Conservation (phyloP, 1,140 invertebrate genomes). For the Cotesia glomerata region DNA sequence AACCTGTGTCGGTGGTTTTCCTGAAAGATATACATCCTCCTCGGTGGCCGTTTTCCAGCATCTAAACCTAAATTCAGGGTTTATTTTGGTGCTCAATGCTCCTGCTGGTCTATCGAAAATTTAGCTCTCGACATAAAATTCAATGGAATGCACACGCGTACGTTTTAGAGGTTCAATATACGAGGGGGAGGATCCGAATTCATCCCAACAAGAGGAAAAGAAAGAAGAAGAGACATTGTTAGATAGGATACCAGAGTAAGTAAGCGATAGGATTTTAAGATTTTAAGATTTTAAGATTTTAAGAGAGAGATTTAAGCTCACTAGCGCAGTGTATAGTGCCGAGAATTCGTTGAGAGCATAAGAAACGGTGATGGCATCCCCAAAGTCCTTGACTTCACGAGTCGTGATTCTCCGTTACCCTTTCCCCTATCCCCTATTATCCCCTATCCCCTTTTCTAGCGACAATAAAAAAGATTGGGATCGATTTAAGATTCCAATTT, state of each 20-base stretch:
- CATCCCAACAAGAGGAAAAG: neutral
- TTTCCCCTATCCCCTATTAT: no score
- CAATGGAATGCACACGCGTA: constrained; percentile 20
- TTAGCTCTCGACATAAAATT: constrained; percentile 28
- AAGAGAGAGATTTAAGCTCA: neutral
- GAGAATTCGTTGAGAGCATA: neutral
- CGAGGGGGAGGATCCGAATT: neutral
- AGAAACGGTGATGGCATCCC: neutral
- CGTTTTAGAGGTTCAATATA: neutral
- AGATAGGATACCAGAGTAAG: no score
- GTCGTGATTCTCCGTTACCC: constrained; percentile 15
- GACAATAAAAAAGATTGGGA: constrained; percentile 49
- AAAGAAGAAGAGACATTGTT: neutral
- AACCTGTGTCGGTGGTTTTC: no score
- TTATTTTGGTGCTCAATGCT: no score
- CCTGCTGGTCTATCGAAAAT: neutral
- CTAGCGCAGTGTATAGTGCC: neutral
- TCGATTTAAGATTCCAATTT: constrained; percentile 59
- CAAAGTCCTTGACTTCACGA: neutral
- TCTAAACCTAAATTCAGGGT: constrained; percentile 25
- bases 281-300: neutral
- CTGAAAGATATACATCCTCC: no score
- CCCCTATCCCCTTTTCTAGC: neutral
- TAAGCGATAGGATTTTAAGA: no score
- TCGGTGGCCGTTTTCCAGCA: neutral